A percentile compares a stretch with the other conserved stretches of the same genome.
phyloP scores from a whole-genome alignment of 2,797 vertebrate genomes.

The Eurystomus glaucurus region DNA sequence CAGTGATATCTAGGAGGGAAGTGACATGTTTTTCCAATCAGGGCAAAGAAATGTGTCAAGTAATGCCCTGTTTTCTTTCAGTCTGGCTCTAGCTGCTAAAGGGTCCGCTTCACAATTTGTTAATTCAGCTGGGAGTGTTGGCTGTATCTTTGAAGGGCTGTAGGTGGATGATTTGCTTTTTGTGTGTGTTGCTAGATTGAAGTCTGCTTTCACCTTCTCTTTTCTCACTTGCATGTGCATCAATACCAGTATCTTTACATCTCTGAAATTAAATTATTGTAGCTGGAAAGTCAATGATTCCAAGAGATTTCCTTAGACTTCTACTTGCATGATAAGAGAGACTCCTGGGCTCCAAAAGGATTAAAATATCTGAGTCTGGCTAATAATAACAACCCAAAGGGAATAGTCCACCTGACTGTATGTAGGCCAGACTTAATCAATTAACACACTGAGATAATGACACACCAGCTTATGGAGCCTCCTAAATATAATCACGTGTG shows the following conservation, averaged over 20 bases:
- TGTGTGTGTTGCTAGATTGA: neutral
- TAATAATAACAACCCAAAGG: slow-evolving; percentile 8
- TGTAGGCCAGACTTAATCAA: slow-evolving; percentile 42
- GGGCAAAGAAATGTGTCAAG: slow-evolving; percentile 26
- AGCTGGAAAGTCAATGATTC: neutral
- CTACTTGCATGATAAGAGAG: neutral
- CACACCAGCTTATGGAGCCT: neutral
- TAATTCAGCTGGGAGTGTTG: neutral
- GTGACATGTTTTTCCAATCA: slow-evolving; percentile 32
- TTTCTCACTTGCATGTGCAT: neutral
- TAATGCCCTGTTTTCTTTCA: neutral
- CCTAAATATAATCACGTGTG: neutral
- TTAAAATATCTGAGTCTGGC: slow-evolving; percentile 14
- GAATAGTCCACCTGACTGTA: neutral
- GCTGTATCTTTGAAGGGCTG: slow-evolving; percentile 2
- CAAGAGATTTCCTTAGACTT: neutral
- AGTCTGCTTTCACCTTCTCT: neutral
- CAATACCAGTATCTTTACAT: neutral
- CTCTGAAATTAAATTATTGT: neutral
- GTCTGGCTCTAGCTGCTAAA: slow-evolving; percentile 2
- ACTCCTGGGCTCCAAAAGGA: slow-evolving; percentile 27
- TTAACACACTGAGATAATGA: slow-evolving; percentile 21
- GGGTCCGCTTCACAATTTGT: neutral
- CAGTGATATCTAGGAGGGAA: slow-evolving; percentile 23
- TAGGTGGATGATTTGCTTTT: neutral